Percentiles rank a stretch among this genome's conserved stretches.
phyloP scores from a whole-genome alignment of 2,888 invertebrate species.

The Epirrhoe alternata region DNA sequence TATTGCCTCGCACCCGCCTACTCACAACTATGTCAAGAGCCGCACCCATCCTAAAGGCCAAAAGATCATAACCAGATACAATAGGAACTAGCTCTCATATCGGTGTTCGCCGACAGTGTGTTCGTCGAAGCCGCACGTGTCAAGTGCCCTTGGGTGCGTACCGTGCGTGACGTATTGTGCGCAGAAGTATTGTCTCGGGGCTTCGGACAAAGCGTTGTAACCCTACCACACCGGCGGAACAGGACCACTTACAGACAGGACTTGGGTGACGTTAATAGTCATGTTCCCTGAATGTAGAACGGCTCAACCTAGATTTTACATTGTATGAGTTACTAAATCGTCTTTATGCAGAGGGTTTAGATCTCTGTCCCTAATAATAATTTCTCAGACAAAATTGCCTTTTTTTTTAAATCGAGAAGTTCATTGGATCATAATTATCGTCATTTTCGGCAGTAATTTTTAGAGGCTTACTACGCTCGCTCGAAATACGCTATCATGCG shows the following conservation, averaged over 20 bases:
- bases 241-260: conserved; percentile 47
- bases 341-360: no score
- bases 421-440: no score
- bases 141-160: conserved; percentile 65
- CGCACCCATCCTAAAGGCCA: conserved; percentile 32
- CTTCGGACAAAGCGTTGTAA: conserved; percentile 68
- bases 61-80: conserved; percentile 27
- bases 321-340: background rate
- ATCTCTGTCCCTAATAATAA: no score
- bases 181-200: conserved; percentile 59
- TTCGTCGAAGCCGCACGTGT: conserved; percentile 54
- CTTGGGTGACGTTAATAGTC: conserved; percentile 38
- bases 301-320: conserved; percentile 8
- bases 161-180: conserved; percentile 72
- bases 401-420: no score
- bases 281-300: conserved; percentile 20
- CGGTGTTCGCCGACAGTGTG: conserved; percentile 29
- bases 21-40: conserved; percentile 26
- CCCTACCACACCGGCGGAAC: conserved; percentile 49
- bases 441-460: no score
- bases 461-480: no score
- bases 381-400: no score
- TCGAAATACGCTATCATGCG: no score
- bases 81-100: conserved; percentile 18
- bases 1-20: conserved; percentile 21